These are phyloP conservation scores for Pristionchus exspectatus DNA, from an alignment of 2,888 invertebrate species.

Conservation along the genomic window DNA sequence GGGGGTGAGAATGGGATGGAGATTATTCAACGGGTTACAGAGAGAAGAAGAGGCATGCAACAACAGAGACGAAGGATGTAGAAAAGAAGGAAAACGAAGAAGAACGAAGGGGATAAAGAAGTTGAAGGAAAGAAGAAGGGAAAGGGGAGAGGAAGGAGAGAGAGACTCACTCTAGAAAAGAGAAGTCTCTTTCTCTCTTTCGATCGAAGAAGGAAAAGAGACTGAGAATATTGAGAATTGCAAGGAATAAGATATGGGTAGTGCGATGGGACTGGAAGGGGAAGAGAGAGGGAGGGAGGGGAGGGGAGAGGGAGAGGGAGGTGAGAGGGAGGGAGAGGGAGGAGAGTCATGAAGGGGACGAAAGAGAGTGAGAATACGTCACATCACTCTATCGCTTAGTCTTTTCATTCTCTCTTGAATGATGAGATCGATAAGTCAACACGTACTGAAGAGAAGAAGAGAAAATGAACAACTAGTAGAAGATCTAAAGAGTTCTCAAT, in stretches of 20 bases:
- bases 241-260: conserved; percentile 24
- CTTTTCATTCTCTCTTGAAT: conserved; percentile 56
- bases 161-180: neutral
- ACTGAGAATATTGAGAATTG: neutral
- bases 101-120: conserved; percentile 14
- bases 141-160: neutral
- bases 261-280: neutral
- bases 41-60: neutral
- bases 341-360: conserved; percentile 10
- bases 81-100: conserved; percentile 47
- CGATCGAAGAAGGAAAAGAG: neutral
- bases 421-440: conserved; percentile 47
- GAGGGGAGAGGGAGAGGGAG: neutral
- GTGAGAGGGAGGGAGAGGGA: neutral
- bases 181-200: neutral
- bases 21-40: neutral
- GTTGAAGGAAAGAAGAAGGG: neutral
- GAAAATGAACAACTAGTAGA: neutral
- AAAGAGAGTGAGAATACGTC: conserved; percentile 53
- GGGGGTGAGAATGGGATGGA: neutral
- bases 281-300: neutral
- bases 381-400: conserved; percentile 63
- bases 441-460: neutral
- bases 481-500: neutral
- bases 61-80: conserved; percentile 38